These are phyloP conservation scores for Dipodomys ordii DNA, from an alignment of 2,113 vertebrate genomes.

Conservation along the genomic window DNA sequence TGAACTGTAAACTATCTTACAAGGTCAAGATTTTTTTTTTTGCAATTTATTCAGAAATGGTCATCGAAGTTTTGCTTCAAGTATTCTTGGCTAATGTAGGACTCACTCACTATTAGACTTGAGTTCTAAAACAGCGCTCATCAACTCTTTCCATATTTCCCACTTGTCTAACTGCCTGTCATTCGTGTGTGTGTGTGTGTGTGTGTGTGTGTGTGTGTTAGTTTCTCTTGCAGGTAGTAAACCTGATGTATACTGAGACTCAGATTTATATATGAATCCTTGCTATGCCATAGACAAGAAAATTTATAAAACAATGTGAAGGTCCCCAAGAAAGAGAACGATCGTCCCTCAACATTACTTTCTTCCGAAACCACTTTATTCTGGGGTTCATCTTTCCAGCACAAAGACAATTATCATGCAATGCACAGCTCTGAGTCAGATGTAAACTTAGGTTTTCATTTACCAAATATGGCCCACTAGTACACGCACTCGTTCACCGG, in stretches of 20 bases:
- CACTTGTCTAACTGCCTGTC: neutral
- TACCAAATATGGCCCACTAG: neutral
- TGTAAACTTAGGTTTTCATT: neutral
- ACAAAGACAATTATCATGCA: neutral
- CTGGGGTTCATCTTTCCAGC: neutral
- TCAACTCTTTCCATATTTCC: neutral
- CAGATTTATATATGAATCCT: neutral
- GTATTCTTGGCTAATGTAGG: neutral
- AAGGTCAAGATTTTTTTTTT: neutral
- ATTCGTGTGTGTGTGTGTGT: neutral
- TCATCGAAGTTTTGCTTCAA: neutral
- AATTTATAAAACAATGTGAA: neutral
- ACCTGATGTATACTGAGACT: neutral
- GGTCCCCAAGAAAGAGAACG: neutral
- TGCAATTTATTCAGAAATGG: constrained; percentile 1
- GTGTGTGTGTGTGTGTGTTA: neutral
- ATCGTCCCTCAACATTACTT: neutral
- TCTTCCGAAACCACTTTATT: neutral
- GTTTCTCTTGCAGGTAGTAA: neutral
- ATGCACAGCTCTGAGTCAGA: neutral
- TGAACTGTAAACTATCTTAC: neutral
- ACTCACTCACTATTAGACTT: neutral
- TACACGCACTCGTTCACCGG: neutral
- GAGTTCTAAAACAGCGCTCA: neutral
- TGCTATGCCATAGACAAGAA: neutral